Evolutionary conservation across 64 coral and sea anemone species (phyloP).

Genomic region (Montipora cactus): DNA sequence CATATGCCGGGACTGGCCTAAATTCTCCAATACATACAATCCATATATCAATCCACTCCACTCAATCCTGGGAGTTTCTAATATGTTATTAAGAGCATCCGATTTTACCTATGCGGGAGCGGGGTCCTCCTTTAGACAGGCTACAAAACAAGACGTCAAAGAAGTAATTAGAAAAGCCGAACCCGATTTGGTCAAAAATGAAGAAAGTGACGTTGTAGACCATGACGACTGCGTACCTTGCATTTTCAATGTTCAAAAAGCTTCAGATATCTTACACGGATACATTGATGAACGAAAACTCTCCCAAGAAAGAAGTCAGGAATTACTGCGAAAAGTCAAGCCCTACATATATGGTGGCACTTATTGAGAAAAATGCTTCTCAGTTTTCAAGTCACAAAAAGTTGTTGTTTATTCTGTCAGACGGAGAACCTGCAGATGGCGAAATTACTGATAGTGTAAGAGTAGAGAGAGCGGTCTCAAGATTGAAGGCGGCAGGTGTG

Average conservation of each 20-base stretch:
- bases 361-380: background rate
- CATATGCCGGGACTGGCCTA: background rate
- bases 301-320: background rate
- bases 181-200: background rate
- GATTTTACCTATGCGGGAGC: background rate
- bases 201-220: background rate
- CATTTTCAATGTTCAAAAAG: constrained; percentile 40
- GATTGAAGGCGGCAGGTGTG: background rate
- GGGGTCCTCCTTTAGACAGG: background rate
- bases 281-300: constrained; percentile 39
- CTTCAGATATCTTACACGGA: constrained; percentile 49
- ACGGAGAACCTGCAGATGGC: constrained; percentile 57
- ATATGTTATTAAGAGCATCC: too few relatives aligned
- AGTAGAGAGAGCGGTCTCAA: background rate
- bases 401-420: constrained; percentile 56
- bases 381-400: constrained; percentile 28
- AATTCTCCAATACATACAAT: background rate
- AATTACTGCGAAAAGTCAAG: constrained; percentile 16
- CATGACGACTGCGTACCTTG: background rate
- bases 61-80: too few relatives aligned
- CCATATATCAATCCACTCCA: too few relatives aligned
- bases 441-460: background rate
- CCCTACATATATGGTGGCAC: constrained; percentile 53
- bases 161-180: constrained; percentile 15
- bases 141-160: background rate